Percentiles rank a stretch among this genome's conserved stretches.
Evolutionary conservation across 2,797 vertebrate species (phyloP).

Genomic region (Myotis planiceps): DNA sequence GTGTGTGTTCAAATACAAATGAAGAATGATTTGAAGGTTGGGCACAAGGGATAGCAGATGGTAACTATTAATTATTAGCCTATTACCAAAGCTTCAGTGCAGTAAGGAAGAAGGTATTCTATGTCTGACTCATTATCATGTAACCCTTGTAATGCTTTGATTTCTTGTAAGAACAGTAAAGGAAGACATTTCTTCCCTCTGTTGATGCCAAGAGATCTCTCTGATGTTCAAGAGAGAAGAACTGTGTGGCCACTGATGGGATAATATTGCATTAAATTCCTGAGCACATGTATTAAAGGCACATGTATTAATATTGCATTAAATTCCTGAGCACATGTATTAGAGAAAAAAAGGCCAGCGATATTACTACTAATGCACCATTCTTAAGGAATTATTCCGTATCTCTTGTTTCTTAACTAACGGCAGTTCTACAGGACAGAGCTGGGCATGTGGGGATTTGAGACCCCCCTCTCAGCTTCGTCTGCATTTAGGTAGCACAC

Average conservation of each 20-base stretch:
- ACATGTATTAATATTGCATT: not conserved
- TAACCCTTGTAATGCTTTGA: constrained; percentile 65
- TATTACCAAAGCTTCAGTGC: constrained; percentile 56
- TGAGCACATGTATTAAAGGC: not conserved
- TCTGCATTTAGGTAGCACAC: constrained; percentile 67
- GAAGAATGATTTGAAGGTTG: constrained; percentile 70
- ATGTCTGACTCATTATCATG: constrained; percentile 44
- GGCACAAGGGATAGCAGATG: constrained; percentile 63
- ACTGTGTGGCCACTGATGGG: not conserved
- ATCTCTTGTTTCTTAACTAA: constrained; percentile 60
- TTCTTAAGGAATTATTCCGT: constrained; percentile 26
- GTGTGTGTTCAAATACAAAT: constrained; percentile 69
- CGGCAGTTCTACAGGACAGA: not conserved
- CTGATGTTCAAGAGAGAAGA: constrained; percentile 33
- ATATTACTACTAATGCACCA: not conserved
- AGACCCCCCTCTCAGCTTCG: constrained; percentile 19
- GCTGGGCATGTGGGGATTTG: not conserved
- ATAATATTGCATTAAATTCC: constrained; percentile 27
- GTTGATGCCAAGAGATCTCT: constrained; percentile 40
- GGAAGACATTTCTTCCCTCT: constrained; percentile 44
- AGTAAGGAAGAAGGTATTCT: constrained; percentile 50
- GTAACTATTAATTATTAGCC: constrained; percentile 79
- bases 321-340: constrained; percentile 34
- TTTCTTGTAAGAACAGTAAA: constrained; percentile 51
- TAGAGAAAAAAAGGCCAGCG: not conserved